A percentile compares a stretch with the other conserved stretches of the same genome.
phyloP scores from a whole-genome alignment of 2,888 invertebrate genomes.

The Polietes domitor region DNA sequence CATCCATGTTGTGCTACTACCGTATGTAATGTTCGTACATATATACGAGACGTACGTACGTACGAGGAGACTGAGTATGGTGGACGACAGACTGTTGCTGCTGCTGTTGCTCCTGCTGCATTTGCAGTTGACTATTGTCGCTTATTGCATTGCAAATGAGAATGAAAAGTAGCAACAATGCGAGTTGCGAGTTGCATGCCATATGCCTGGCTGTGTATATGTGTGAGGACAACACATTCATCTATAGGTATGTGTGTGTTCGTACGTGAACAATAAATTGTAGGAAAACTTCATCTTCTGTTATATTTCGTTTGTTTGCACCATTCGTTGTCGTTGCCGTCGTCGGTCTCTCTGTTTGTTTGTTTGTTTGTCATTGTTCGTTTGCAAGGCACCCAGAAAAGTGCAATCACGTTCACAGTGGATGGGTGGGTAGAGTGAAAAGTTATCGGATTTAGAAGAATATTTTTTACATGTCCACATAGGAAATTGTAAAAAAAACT shows the following conservation, averaged over 20 bases:
- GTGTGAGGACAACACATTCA: neutral
- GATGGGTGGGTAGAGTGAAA: neutral
- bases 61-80: too few relatives aligned
- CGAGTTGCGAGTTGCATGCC: conserved; percentile 38
- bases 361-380: conserved; percentile 35
- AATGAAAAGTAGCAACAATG: conserved; percentile 59
- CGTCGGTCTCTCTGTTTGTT: conserved; percentile 20
- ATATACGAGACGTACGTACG: too few relatives aligned
- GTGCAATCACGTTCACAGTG: conserved; percentile 63
- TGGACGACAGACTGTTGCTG: conserved; percentile 21
- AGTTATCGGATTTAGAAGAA: neutral
- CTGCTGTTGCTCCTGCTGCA: neutral
- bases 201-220: too few relatives aligned
- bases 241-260: conserved; percentile 16
- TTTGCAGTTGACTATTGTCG: conserved; percentile 31
- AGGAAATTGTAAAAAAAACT: too few relatives aligned
- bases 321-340: conserved; percentile 2
- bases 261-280: conserved; percentile 42
- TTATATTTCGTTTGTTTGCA: conserved; percentile 7
- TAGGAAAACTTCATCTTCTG: conserved; percentile 38
- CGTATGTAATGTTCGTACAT: too few relatives aligned
- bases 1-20: conserved; percentile 11
- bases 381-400: conserved; percentile 63
- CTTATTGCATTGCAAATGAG: conserved; percentile 28
- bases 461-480: too few relatives aligned